Base-by-base conservation (phyloP, 2,113 vertebrate genomes). In the Scopus umbretta region DNA sequence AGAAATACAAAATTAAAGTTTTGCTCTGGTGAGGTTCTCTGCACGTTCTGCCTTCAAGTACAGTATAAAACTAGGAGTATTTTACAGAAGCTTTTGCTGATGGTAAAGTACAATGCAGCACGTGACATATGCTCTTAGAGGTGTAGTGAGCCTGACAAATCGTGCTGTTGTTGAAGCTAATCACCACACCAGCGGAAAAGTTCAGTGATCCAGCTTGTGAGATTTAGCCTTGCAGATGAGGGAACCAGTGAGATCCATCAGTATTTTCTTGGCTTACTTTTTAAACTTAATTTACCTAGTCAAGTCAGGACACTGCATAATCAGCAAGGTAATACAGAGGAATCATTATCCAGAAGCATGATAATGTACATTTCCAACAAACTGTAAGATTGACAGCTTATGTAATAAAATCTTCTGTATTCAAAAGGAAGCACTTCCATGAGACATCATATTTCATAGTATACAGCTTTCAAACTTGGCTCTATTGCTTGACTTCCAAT, bases 111-210 rank as follows among this genome's bases (percentile, higher is more conserved):
- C 53, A 56, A 7, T 2, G 26, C 70, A 58, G 75, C 56, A 26
- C 3, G 1, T 0, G 21, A 16, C 7, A 10, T 0, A 2, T 1
- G 7, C 34, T 9, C 21, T n/a, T 21, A 17, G 43, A 42, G 71
- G 59, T n/a, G 38, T 0, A 27, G 12, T 6, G 38, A 82, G 66
- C 22, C 47, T 27, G n/a, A 26, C 32, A 71, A 59, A 53, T 3
- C 59, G 3, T 5, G 22, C 62, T 67, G 71, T 29, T 66, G 70
- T 62, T 53, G 65, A 34, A 49, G 47, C 32, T 40, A 23, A 40
- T 45, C 2, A 0, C 25, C 62, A 32, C 27, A 27, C 13, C 47
- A 25, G 27, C 29, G 49, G 21, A 74, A 20, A 32, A 53, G 62
- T 30, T 53, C 47, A 40, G 1, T 14, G 29, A 5, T 53, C 62